These are phyloP conservation scores for Dryobota labecula DNA, from an alignment of 2,888 invertebrate species.

Conservation along the genomic window DNA sequence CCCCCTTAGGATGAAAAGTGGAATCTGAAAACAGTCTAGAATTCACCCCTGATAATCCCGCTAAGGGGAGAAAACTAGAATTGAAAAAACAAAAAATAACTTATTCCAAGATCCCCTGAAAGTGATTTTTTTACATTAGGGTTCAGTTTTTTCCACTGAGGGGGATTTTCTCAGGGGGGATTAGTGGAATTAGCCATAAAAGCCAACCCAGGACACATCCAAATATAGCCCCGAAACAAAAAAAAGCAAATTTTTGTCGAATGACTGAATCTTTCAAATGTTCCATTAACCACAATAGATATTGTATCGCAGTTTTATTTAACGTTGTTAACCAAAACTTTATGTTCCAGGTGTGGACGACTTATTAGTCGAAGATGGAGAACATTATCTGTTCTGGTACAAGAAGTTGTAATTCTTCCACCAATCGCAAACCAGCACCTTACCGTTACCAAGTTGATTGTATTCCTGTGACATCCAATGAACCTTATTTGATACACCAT, in stretches of 20 bases:
- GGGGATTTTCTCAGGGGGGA: no score
- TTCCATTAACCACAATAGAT: not conserved
- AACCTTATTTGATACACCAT: conserved; percentile 20
- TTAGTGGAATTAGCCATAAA: no score
- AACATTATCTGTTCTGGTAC: conserved; percentile 98
- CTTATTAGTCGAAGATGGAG: conserved; percentile 95
- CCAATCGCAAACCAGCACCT: conserved; percentile 10
- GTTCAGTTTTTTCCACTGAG: no score
- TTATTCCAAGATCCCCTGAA: no score
- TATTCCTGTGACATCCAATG: conserved; percentile 17
- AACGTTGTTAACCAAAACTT: conserved; percentile 9
- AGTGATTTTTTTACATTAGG: no score
- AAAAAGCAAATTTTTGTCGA: not conserved
- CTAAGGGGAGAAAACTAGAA: no score
- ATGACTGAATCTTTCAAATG: not conserved
- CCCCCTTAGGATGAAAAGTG: no score
- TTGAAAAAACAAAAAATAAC: no score
- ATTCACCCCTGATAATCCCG: no score
- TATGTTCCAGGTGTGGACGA: conserved; percentile 95
- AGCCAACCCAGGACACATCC: not conserved
- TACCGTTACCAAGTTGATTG: conserved; percentile 36
- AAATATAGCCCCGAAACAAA: not conserved
- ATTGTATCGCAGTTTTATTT: not conserved
- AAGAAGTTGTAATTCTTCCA: conserved; percentile 93
- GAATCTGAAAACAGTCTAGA: no score